These are phyloP conservation scores for Seira musarum DNA, from an alignment of 2,888 invertebrate genomes.

Conservation along the genomic window DNA sequence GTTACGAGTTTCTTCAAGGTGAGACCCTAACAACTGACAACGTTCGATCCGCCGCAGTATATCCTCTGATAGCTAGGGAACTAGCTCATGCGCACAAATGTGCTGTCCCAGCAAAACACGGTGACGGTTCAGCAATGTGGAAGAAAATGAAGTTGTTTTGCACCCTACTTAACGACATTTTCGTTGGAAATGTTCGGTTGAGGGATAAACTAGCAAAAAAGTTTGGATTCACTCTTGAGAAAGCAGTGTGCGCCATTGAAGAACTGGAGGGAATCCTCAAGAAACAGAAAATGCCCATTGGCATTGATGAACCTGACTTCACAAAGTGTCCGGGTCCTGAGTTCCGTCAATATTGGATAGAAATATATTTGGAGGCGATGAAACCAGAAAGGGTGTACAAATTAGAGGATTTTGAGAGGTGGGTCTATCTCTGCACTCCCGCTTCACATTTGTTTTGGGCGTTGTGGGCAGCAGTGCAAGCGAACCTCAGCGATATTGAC, in stretches of 20 bases:
- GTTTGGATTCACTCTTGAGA: too few relatives aligned
- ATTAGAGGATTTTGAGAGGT: conserved; percentile 59
- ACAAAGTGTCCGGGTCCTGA: conserved; percentile 84
- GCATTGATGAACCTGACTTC: conserved; percentile 98
- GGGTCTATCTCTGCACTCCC: conserved; percentile 67
- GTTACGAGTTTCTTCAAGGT: conserved; percentile 91
- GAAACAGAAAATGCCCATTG: conserved; percentile 80
- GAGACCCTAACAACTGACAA: conserved; percentile 80
- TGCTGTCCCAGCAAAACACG: too few relatives aligned
- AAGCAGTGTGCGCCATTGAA: conserved; percentile 73
- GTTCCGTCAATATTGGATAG: conserved; percentile 87
- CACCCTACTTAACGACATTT: too few relatives aligned
- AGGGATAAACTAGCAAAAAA: too few relatives aligned
- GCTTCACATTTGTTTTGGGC: conserved; percentile 90
- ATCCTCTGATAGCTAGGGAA: conserved; percentile 82
- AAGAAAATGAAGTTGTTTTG: too few relatives aligned
- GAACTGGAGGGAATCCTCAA: conserved; percentile 78
- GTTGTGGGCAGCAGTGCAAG: conserved; percentile 92
- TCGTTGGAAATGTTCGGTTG: too few relatives aligned
- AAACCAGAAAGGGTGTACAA: conserved; percentile 65
- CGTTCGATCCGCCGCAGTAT: conserved; percentile 79
- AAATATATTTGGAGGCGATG: conserved; percentile 81
- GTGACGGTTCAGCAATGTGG: too few relatives aligned
- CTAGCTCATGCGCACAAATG: conserved; percentile 89
- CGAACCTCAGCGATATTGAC: conserved; percentile 72